Evolutionary conservation across 2,888 invertebrate species (phyloP).

Genomic region (Falcaria lacertinaria): DNA sequence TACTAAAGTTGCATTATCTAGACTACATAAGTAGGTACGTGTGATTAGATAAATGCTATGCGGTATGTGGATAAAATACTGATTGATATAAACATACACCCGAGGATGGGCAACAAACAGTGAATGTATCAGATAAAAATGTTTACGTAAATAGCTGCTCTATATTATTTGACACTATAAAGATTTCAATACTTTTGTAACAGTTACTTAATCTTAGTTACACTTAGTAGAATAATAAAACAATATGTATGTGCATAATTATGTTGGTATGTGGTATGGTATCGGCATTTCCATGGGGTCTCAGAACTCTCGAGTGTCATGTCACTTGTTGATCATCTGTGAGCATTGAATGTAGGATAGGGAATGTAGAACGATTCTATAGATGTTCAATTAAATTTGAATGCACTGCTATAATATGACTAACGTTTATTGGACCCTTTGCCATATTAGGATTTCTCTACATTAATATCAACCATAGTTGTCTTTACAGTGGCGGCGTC

Average conservation of each 20-base stretch:
- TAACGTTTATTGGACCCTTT: slow-evolving; percentile 31
- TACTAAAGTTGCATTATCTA: slow-evolving; percentile 8
- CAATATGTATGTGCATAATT: neutral
- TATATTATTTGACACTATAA: too few species aligned
- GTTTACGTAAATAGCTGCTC: neutral
- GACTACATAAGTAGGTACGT: too few species aligned
- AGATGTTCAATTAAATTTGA: slow-evolving; percentile 61
- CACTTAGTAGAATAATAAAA: neutral
- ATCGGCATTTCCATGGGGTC: neutral
- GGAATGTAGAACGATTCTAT: slow-evolving; percentile 59
- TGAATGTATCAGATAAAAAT: neutral
- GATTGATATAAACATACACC: too few species aligned
- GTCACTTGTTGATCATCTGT: slow-evolving; percentile 37
- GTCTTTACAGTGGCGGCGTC: too few species aligned
- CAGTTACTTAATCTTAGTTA: too few species aligned
- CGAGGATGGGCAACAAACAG: neutral
- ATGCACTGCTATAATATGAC: slow-evolving; percentile 40
- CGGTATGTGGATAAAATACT: neutral
- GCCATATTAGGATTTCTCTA: slow-evolving; percentile 6
- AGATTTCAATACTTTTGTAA: too few species aligned
- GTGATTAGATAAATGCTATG: neutral
- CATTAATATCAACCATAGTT: neutral
- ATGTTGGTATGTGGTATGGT: neutral
- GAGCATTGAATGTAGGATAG: slow-evolving; percentile 45
- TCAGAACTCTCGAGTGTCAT: slow-evolving; percentile 13